Percentiles rank a stretch among this genome's conserved stretches.
Evolutionary conservation across 2,113 vertebrate species (phyloP).

Genomic region (Myotis brandtii): DNA sequence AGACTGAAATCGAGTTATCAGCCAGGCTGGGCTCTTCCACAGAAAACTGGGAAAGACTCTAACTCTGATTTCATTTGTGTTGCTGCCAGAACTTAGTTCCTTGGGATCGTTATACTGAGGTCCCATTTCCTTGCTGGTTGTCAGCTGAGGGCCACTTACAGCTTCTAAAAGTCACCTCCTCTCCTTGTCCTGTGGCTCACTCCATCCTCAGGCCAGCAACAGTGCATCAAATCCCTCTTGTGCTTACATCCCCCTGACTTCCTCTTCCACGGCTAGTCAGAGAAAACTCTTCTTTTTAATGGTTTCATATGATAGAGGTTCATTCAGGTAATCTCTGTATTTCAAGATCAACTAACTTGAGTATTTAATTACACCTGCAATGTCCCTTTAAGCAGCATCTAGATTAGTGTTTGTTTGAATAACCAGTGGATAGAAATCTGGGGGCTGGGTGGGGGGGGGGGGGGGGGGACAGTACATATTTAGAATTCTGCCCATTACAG

Average conservation of each 20-base stretch:
- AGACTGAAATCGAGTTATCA: neutral
- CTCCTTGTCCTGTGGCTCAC: neutral
- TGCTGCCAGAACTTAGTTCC: neutral
- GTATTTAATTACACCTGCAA: neutral
- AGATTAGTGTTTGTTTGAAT: neutral
- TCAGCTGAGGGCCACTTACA: neutral
- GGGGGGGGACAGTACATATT: neutral
- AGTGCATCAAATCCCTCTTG: neutral
- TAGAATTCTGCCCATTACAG: neutral
- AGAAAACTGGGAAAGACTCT: neutral
- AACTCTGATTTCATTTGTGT: neutral
- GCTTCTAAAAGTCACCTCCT: neutral
- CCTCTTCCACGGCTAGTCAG: neutral
- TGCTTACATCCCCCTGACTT: neutral
- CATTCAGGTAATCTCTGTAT: neutral
- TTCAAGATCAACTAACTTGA: neutral
- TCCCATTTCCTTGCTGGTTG: neutral
- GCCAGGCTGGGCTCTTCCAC: neutral
- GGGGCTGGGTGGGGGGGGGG: too few species aligned
- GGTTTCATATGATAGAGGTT: neutral
- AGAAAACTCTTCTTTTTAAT: conserved; percentile 25
- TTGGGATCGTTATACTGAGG: neutral
- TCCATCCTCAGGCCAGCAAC: neutral
- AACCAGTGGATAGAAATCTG: neutral
- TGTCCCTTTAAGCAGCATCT: neutral